phyloP scores from a whole-genome alignment of 2,113 vertebrate genomes.

The Aspiorhynchus laticeps region DNA sequence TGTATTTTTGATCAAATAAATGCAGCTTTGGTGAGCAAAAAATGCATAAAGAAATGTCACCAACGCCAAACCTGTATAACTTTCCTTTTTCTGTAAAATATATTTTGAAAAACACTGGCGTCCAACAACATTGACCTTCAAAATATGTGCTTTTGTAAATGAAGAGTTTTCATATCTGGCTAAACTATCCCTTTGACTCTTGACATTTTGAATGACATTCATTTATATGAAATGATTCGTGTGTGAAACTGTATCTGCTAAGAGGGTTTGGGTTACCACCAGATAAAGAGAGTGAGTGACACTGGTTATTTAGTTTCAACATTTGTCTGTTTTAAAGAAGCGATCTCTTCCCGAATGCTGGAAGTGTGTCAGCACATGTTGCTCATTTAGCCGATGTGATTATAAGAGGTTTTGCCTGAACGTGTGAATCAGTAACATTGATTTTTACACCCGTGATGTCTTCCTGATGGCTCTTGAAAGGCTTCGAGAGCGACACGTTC shows the following conservation, averaged over 20 bases:
- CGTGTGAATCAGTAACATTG: conserved; percentile 67
- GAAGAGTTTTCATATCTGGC: neutral
- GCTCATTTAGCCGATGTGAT: conserved; percentile 63
- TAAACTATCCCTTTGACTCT: neutral
- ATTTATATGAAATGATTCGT: neutral
- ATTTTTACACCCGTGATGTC: conserved; percentile 58
- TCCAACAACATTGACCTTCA: neutral
- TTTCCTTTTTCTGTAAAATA: no score
- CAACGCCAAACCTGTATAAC: no score
- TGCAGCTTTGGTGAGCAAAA: neutral
- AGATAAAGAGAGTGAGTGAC: neutral
- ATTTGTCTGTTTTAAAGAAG: neutral
- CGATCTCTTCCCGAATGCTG: neutral
- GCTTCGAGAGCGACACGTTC: conserved; percentile 69
- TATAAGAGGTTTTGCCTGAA: conserved; percentile 43
- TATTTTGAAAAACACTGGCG: neutral
- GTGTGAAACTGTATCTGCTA: neutral
- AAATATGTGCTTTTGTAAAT: neutral
- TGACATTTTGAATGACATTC: neutral
- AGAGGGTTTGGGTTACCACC: neutral
- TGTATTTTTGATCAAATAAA: neutral
- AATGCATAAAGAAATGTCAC: neutral
- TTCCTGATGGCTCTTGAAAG: conserved; percentile 68
- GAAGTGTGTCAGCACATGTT: conserved; percentile 74
- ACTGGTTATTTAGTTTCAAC: neutral